A percentile compares a stretch with the other conserved stretches of the same genome.
Evolutionary conservation across 2,113 vertebrate genomes (phyloP).

Genomic region (Rhinopomastus cyanomelas): DNA sequence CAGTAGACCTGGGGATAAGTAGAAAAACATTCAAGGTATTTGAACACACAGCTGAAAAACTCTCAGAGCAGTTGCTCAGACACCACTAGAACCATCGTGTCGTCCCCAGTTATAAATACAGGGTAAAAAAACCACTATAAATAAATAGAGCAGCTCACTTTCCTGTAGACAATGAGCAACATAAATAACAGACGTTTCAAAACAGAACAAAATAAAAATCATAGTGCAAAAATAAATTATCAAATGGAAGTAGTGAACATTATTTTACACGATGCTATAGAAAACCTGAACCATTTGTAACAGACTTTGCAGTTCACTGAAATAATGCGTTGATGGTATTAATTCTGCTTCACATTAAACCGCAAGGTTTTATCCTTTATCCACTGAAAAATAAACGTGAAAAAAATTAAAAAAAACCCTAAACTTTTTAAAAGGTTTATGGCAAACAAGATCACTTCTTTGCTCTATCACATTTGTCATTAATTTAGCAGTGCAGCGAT

Average conservation of each 20-base stretch:
- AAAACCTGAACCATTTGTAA: slow-evolving; percentile 75
- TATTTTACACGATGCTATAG: slow-evolving; percentile 73
- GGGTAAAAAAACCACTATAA: slow-evolving; percentile 59
- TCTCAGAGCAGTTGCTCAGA: slow-evolving; percentile 27
- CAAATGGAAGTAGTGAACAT: slow-evolving; percentile 68
- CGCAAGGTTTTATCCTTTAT: slow-evolving; percentile 63
- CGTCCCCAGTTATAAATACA: slow-evolving; percentile 44
- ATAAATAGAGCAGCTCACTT: slow-evolving; percentile 73
- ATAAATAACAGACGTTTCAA: slow-evolving; percentile 70
- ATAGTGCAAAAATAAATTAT: slow-evolving; percentile 82
- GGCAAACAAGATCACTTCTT: slow-evolving; percentile 66
- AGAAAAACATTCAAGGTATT: slow-evolving; percentile 48
- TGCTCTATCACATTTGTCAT: slow-evolving; percentile 64
- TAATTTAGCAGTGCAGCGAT: slow-evolving; percentile 68
- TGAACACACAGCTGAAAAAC: slow-evolving; percentile 28
- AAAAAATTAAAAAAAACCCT: slow-evolving; percentile 51
- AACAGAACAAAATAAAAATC: slow-evolving; percentile 69
- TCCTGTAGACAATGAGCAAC: slow-evolving; percentile 57
- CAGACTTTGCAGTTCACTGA: slow-evolving; percentile 68
- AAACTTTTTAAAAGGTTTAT: slow-evolving; percentile 59
- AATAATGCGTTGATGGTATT: slow-evolving; percentile 62
- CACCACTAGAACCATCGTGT: slow-evolving; percentile 46
- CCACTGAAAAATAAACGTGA: slow-evolving; percentile 64
- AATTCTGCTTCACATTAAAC: slow-evolving; percentile 74
- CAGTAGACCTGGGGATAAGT: background rate